phyloP scores from a whole-genome alignment of 2,113 vertebrate species.

The Thunnus maccoyii region DNA sequence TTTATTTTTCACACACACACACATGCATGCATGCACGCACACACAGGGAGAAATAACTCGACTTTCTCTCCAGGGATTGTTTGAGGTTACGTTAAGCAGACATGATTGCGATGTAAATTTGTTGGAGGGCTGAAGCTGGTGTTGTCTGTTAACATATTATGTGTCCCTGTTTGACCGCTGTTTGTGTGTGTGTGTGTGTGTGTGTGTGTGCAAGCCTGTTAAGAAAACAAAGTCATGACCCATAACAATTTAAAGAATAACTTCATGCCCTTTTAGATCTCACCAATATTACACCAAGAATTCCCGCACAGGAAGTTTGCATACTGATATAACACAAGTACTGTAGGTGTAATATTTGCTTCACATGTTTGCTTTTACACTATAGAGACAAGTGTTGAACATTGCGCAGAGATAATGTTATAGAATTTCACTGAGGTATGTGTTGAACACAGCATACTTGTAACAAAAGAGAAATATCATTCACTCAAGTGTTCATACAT shows the following conservation, averaged over 20 bases:
- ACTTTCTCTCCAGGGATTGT: slow-evolving; percentile 53
- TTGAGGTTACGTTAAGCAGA: slow-evolving; percentile 53
- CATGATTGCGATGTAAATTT: slow-evolving; percentile 63
- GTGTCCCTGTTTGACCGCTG: slow-evolving; percentile 5
- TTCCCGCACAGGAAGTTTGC: neutral
- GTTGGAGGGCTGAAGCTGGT: slow-evolving; percentile 28
- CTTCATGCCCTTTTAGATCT: neutral
- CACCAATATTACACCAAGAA: neutral
- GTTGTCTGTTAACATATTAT: slow-evolving; percentile 26
- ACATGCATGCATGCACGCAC: slow-evolving; percentile 11
- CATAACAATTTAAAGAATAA: neutral
- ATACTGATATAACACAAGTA: neutral
- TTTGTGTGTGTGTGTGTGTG: slow-evolving; percentile 10
- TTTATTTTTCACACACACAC: neutral
- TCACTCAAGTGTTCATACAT: neutral
- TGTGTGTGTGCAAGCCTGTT: slow-evolving; percentile 2
- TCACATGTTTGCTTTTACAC: neutral
- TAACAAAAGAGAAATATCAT: slow-evolving; percentile 3
- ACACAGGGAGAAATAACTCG: neutral
- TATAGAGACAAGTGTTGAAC: neutral
- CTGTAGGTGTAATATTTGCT: slow-evolving; percentile 11
- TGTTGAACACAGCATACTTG: neutral
- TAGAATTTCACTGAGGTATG: neutral
- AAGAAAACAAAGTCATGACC: neutral
- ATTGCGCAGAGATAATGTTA: neutral